Base-by-base conservation (phyloP, 2,888 invertebrate species). In the Heliconius hortense region DNA sequence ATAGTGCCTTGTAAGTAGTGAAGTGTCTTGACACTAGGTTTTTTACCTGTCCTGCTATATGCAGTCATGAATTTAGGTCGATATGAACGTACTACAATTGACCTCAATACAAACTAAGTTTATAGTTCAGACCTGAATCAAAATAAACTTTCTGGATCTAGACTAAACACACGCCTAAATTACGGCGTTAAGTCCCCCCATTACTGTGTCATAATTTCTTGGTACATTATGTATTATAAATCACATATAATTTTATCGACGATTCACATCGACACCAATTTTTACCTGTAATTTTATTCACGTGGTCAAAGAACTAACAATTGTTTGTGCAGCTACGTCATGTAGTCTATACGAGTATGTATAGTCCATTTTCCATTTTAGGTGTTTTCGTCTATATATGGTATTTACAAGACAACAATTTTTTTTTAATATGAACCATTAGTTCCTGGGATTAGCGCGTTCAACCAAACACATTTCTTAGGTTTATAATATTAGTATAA, bases 111-210 rank as follows among this genome's bases (percentile, higher is more conserved):
- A 43, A 24, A 43, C 48, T 53, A 48, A 68, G 28, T 68, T 68
- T 68, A 53, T 53, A 64, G 28, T 28, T 21, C 48, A 68, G 48
- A 68, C 68, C 68, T 53, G 4, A 53, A 28, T 53, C 43, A 28
- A 68, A 53, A 68, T 68, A 67, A 67, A 67, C 48, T 31, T 28
- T 63, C 43, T 48, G 13, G 53, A 68, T 53, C 68, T 28, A 68
- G 68, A 68, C 68, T 68, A 68, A 67, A 68, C 68, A 68, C 43
- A 43, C 18, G 43, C 18, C 5, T 28, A 28, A 68, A 21, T 28
- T 31, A 28, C 43, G 1, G 68, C 53, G 26, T 43, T 64, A 11
- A 35, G 13, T 8, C n/a, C 35, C 21, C 21, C 35, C 31, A n/a
- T 64, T 64, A 64, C 10, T 64, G 21, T 64, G 1, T 31, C n/a